Evolutionary conservation across 2,888 invertebrate species (phyloP).

Genomic region (Noctua pronuba): DNA sequence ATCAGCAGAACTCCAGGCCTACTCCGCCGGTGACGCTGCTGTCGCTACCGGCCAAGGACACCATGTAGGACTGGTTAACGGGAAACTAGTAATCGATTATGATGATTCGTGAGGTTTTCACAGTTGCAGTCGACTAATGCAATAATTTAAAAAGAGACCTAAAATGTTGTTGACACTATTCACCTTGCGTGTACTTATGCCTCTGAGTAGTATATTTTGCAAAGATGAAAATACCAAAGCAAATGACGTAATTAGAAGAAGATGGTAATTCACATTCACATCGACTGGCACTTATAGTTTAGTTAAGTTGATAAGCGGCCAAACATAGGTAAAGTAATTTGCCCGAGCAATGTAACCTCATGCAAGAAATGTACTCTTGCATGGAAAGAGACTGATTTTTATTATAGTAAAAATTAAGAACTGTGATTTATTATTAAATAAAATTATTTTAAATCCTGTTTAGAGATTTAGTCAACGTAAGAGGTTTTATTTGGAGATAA

Average conservation of each 20-base stretch:
- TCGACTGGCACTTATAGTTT: background rate
- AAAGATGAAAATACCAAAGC: background rate
- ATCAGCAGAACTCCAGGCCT: slow-evolving; percentile 43
- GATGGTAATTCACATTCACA: background rate
- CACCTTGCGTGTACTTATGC: background rate
- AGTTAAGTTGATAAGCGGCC: background rate
- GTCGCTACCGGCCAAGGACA: slow-evolving; percentile 24
- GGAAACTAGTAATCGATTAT: background rate
- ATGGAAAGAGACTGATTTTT: slow-evolving; percentile 4
- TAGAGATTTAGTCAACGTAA: too few relatives aligned
- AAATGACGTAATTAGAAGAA: background rate
- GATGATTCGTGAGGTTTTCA: background rate
- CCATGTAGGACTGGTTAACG: background rate
- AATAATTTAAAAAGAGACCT: background rate
- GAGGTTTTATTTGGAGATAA: too few relatives aligned
- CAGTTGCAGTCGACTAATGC: background rate
- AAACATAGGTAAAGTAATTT: background rate
- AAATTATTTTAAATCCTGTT: too few relatives aligned
- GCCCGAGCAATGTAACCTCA: background rate
- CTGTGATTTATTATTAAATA: background rate
- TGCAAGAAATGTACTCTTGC: background rate
- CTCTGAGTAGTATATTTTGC: background rate
- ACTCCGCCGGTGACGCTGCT: slow-evolving; percentile 50
- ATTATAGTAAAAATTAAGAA: background rate
- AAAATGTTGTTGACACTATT: background rate